Evolutionary conservation across 2,113 vertebrate species (phyloP).

Genomic region (Alectura lathami): DNA sequence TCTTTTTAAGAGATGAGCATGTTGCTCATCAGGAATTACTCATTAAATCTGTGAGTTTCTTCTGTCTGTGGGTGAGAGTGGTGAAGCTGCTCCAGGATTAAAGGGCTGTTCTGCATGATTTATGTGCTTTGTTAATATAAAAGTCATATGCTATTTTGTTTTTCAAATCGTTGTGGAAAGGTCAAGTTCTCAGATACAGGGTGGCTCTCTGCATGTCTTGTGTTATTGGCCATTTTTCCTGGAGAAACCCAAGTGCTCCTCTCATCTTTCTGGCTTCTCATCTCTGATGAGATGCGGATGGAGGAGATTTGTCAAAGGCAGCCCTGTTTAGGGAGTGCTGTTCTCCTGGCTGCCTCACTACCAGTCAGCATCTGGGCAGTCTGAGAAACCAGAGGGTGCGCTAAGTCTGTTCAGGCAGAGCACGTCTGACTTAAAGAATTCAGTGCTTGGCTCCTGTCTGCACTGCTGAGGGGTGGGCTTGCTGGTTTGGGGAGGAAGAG

Average conservation of each 20-base stretch:
- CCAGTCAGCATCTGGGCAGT: neutral
- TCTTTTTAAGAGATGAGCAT: neutral
- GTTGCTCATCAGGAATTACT: neutral
- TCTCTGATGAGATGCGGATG: accelerated
- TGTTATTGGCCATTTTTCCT: neutral
- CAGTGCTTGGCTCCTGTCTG: neutral
- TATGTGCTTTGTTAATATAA: neutral
- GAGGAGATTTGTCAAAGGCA: neutral
- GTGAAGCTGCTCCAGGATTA: neutral
- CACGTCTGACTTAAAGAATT: neutral
- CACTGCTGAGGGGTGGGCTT: neutral
- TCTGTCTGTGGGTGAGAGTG: neutral
- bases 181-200: neutral
- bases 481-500: neutral
- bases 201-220: neutral
- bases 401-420: neutral
- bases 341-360: neutral
- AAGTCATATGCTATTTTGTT: neutral
- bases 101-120: neutral
- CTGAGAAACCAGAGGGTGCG: neutral
- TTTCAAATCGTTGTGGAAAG: neutral
- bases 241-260: neutral
- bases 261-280: neutral
- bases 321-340: neutral
- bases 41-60: neutral